Evolutionary conservation across 2,113 vertebrate species (phyloP), one percentile per base, ranked within the genome.

Genomic region (Podilymbus podiceps): DNA sequence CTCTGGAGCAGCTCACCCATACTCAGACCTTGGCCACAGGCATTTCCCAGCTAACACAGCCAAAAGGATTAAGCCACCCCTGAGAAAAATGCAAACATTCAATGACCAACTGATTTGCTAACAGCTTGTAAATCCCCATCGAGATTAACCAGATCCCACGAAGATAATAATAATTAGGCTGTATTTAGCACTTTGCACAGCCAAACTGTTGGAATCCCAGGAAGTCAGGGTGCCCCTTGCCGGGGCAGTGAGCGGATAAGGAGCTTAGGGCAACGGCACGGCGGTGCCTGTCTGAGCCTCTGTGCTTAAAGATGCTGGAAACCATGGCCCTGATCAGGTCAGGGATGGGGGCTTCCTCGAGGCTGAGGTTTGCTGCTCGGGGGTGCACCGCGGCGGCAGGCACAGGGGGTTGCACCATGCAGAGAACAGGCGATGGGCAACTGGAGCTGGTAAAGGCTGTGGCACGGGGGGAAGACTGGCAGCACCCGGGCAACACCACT

Each of bases 151-250:
- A 83, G 91, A 94, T 96, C 90, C 86, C 49, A 91, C 13, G 38
- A 85, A 69, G 85, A 94, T 91, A 90, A 94, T 62, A 83, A 91
- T 80, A 93, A 97, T 97, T 96, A 96, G 85, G 58, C 35, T 71
- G 85, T 55, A 88, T 91, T 92, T 95, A 91, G 86, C 58, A 79
- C 82, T 92, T 95, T 74, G 19, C 27, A 25, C 17, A 28, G 24
- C 87, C 85, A 86, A 90, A 86, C 31, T 1, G 2, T 30, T 22
- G 71, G 67, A 63, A 80, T 44, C 46, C 15, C 67, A 75, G 58
- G 67, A 72, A 95, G 67, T 7, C 49, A 28, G 86, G 40, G 59
- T 49, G 75, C 52, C 68, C 63, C 89, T 92, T 0, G 1, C 2
- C 5, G 2, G 63, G 46, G 38, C 1, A 2, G 50, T 44, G 59